Evolutionary conservation across 37 sponge, comb jelly and placozoan genomes (phyloP).

Genomic region (Ianthella basta): DNA sequence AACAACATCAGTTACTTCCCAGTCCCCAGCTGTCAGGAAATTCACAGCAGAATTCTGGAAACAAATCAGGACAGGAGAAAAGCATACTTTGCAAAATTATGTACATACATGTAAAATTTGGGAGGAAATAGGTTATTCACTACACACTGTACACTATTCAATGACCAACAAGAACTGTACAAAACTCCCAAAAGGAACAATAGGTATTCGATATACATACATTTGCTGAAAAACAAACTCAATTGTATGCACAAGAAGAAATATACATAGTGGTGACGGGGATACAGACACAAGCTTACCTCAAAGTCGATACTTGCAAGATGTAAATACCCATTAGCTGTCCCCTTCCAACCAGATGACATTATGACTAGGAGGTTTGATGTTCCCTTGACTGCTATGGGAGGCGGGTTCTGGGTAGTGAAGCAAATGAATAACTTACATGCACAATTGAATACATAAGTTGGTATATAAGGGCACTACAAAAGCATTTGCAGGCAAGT

Average conservation of each 20-base stretch:
- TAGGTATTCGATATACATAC: no score
- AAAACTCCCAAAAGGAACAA: no score
- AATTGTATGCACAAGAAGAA: background rate
- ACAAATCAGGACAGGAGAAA: background rate
- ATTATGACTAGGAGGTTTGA: background rate
- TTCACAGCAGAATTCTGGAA: background rate
- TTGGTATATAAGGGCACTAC: no score
- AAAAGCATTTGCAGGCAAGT: no score
- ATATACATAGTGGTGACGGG: background rate
- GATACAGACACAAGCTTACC: slow-evolving; percentile 1
- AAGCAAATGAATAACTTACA: no score
- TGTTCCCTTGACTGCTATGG: background rate
- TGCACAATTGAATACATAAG: no score
- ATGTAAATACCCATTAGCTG: background rate
- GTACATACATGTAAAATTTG: no score
- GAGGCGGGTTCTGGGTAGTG: background rate
- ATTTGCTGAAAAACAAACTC: background rate
- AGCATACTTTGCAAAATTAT: background rate
- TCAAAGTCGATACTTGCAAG: background rate
- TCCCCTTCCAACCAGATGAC: background rate
- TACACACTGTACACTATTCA: no score
- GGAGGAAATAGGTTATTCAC: no score
- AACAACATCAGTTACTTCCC: slow-evolving; percentile 57
- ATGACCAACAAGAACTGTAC: no score
- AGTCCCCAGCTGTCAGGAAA: slow-evolving; percentile 39